Base-by-base conservation (phyloP, 2,797 vertebrate genomes). In the Clarias platycephalus region DNA sequence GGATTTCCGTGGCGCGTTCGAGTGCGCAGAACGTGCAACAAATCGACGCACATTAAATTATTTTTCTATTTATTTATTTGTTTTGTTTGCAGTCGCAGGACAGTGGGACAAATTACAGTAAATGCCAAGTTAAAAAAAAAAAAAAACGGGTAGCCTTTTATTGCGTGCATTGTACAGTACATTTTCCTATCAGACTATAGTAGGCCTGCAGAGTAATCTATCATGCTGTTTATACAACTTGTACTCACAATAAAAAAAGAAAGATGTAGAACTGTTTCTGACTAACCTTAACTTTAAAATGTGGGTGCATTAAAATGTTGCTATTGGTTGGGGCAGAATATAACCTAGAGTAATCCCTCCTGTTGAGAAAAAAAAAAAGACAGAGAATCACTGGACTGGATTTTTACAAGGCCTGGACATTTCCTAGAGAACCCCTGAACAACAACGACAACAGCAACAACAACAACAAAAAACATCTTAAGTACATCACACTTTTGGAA, bases 251-350 rank as follows among this genome's bases (percentile, higher is more conserved):
- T 86, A 87, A 88, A 86, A 87, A 85, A 81, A 81, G 94, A 84
- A 82, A 10, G 28, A 93, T 94, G 94, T 95, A 93, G 93, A 70
- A 93, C 92, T 95, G 58, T 84, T 68, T 88, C 72, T 72, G 20
- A 76, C 53, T 83, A 67, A 62, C 60, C 57, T 82, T 78, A 57
- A 63, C 55, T 58, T 83, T 68, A 53, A 63, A 40, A 81, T 44
- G n/a, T 60, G 71, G 37, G 40, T 79, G n/a, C 75, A 79, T 3
- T 49, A 15, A 70, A 84, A 68, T 55, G 68, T 76, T 62, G n/a
- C 26, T 24, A 4, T 28, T 67, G 60, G 44, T 60, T 77, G 55
- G 26, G 53, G 26, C 9, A 58, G 44, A 76, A 75, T 57, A 75
- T 28, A 31, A 34, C 55, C 57, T 26, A 2, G n/a, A 75, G 3